Conservation (phyloP, 2,888 invertebrate species). For the Dicyrtoma fusca region DNA sequence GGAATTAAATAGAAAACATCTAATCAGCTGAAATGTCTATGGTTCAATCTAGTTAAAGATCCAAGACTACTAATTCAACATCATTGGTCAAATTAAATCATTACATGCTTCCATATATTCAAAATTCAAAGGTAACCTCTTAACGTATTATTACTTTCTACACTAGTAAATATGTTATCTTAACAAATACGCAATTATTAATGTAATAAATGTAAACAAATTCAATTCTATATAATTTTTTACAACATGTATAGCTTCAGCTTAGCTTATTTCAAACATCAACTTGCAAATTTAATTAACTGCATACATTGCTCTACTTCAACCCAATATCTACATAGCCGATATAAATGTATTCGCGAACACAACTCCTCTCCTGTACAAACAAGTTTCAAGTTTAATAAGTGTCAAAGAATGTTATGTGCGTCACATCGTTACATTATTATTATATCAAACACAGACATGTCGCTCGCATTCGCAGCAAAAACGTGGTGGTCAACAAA, state of each 20-base stretch:
- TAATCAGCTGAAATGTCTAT: background rate
- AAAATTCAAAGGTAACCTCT: no score
- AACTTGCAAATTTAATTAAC: background rate
- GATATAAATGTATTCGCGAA: no score
- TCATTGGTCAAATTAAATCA: background rate
- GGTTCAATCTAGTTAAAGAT: background rate
- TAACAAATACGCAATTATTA: background rate
- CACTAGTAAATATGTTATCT: no score
- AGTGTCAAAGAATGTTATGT: no score
- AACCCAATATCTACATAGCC: background rate
- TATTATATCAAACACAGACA: background rate
- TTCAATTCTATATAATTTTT: background rate
- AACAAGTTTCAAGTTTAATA: no score
- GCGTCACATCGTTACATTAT: no score
- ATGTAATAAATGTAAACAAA: background rate
- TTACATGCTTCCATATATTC: constrained; percentile 5
- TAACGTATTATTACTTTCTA: no score
- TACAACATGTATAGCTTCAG: no score
- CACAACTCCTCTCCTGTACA: no score
- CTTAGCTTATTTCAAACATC: no score
- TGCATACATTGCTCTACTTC: background rate
- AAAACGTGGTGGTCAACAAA: background rate
- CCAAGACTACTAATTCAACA: background rate
- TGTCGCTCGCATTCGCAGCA: background rate
- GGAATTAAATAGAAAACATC: background rate